Evolutionary conservation across 2,797 vertebrate genomes (phyloP).

Genomic region (Pogoniulus pusillus): DNA sequence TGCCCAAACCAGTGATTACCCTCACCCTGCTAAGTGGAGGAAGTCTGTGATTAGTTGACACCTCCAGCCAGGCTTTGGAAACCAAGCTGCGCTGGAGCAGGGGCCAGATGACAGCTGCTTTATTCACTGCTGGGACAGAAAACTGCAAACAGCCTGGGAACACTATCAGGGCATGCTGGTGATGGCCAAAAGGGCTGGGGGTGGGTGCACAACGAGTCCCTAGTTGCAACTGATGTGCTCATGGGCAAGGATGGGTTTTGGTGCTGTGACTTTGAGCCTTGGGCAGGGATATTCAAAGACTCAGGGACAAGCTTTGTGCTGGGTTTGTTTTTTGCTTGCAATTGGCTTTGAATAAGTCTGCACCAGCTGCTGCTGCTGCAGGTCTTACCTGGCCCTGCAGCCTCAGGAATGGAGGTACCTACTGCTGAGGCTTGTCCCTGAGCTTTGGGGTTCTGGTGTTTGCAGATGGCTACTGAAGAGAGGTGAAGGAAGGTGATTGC

Average conservation of each 20-base stretch:
- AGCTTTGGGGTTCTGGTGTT: background rate
- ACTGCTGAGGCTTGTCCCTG: background rate
- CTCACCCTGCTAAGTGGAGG: conserved; percentile 57
- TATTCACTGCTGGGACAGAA: conserved; percentile 53
- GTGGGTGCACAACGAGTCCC: accelerated
- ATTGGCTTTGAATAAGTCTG: background rate
- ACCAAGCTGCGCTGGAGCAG: conserved; percentile 19
- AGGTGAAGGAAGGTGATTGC: background rate
- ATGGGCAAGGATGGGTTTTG: background rate
- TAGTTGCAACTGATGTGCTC: background rate
- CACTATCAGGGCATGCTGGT: background rate
- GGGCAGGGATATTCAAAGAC: background rate
- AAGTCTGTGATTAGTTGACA: conserved; percentile 69
- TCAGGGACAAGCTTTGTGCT: background rate
- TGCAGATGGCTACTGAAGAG: background rate
- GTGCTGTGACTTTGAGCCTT: background rate
- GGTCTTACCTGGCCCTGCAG: background rate
- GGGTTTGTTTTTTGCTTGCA: background rate
- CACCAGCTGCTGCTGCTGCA: accelerated
- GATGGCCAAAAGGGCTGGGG: background rate
- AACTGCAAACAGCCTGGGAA: background rate
- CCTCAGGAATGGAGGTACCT: background rate
- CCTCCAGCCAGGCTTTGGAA: conserved; percentile 53
- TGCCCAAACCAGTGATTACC: conserved; percentile 63
- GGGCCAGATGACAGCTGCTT: conserved; percentile 46